Base-by-base conservation (phyloP, 2,113 vertebrate species). In the Polyodon spathula region DNA sequence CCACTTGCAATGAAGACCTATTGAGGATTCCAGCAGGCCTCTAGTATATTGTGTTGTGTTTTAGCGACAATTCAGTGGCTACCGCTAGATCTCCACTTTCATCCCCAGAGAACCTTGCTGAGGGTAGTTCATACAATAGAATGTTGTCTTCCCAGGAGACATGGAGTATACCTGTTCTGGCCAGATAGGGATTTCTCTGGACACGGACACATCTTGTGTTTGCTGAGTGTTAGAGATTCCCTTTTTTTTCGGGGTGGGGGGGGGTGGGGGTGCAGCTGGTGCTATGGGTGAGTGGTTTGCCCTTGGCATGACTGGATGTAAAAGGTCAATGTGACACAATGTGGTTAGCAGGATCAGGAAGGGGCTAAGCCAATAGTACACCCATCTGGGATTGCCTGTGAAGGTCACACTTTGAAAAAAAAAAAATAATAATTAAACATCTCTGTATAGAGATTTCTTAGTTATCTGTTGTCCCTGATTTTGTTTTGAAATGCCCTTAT, bases 1-100 rank as follows among this genome's bases (percentile, higher is more conserved):
- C 43, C 43, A 46, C 43, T 46, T 61, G 50, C 50, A 44, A 41
- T 53, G 48, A 53, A 37, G 40, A 53, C 38, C 37, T 40, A 7
- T 11, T 39, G 50, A 37, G 40, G 6, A 61, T 53, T 52, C 11
- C 43, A 63, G 57, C 15, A 39, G 11, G 46, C 44, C 12, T 4
- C 37, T 38, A 39, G 5, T n/a, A 41, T 37, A 11, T 14, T n/a
- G 9, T 14, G 27, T 48, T 48, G 17, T 11, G 17, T 7, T 53
- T 10, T 53, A 51, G n/a, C 17, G 12, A 37, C 14, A 16, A 60
- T 16, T 38, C 37, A 38, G 27, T 11, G 38, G 6, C 15, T 54
- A 38, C 17, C 43, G 27, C 14, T 27, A 54, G 41, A 46, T 46
- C 43, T 46, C 43, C 14, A 14, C 8, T 14, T 46, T 46, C 8